Base-by-base conservation (phyloP, 1,140 invertebrate species). In the Eciton burchellii region DNA sequence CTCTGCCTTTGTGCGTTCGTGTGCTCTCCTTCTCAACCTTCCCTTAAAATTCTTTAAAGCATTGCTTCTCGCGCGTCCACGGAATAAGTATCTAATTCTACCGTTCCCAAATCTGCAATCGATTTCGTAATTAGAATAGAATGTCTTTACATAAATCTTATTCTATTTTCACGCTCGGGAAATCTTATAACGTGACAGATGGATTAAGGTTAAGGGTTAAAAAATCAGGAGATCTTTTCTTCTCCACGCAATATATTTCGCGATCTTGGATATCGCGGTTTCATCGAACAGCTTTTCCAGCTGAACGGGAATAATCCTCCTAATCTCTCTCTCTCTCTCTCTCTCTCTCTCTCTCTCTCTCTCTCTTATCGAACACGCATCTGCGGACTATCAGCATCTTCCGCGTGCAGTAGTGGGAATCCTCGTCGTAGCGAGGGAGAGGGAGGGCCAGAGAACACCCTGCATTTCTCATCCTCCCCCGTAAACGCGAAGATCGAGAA, bases 381-480 rank as follows among this genome's bases (percentile, higher is more conserved):
- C 12, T 3, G 12, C 21, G 16, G 2, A 2, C 43, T 9, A 45
- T 57, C 19, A 24, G 35, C 16, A 24, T 62, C 26, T 74, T 35
- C n/a, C 24, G 41, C 41, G n/a, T 62, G 24, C 49, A 41, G 26
- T 0, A 54, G n/a, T 5, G 21, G 21, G n/a, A 35, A 14, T 59
- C 16, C 16, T 43, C n/a, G 9, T 6, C 35, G 35, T 35, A 14
- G 26, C 3, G 9, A 41, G 16, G 35, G 14, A 35, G 11, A 41
- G 12, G 26, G 21, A 63, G 26, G 21, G 19, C 19, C 5, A 62
- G 29, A 49, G 24, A 66, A 6, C 91, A 90, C 89, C 89, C 91
- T 92, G 91, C 87, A 82, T 84, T 88, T 91, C 88, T 90, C 87
- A 91, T 62, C 84, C 47, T 47, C 1, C 1, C 2, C 11, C 35